phyloP scores from a whole-genome alignment of 2,888 invertebrate species.

The Hydroisotoma schaefferi region DNA sequence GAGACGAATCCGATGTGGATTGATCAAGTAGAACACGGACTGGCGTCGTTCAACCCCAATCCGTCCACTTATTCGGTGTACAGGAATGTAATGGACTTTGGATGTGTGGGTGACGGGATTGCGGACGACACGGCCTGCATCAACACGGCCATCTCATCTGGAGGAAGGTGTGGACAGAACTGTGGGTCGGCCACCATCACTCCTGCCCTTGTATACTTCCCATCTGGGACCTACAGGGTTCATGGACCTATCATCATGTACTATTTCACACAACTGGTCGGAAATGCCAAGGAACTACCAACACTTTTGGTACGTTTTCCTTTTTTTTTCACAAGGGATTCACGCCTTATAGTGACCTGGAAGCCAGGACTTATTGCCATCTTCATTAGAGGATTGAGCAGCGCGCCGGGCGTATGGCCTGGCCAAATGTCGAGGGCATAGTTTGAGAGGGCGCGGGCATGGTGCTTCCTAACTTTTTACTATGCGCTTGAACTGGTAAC shows the following conservation, averaged over 20 bases:
- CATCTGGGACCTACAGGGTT: conserved; percentile 35
- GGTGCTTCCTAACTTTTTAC: too few relatives aligned
- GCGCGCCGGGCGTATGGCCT: too few relatives aligned
- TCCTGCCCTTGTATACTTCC: conserved; percentile 42
- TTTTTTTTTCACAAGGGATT: too few relatives aligned
- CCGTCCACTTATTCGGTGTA: conserved; percentile 36
- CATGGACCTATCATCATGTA: conserved; percentile 43
- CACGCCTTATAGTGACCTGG: too few relatives aligned
- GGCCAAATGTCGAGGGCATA: too few relatives aligned
- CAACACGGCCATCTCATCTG: conserved; percentile 39
- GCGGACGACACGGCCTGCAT: conserved; percentile 42
- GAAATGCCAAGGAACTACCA: conserved; percentile 38
- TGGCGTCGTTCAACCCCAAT: conserved; percentile 33
- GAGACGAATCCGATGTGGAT: too few relatives aligned
- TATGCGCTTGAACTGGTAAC: too few relatives aligned
- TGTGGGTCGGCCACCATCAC: conserved; percentile 40
- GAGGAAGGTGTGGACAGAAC: conserved; percentile 35
- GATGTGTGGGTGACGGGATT: conserved; percentile 39
- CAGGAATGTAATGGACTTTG: conserved; percentile 45
- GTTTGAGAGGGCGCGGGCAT: too few relatives aligned
- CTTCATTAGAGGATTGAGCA: too few relatives aligned
- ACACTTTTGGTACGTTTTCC: too few relatives aligned
- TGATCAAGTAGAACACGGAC: conserved; percentile 31
- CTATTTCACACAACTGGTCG: conserved; percentile 42
- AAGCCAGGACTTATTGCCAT: too few relatives aligned